Base-by-base conservation (phyloP, 1,140 invertebrate genomes). In the Diorhabda carinulata region DNA sequence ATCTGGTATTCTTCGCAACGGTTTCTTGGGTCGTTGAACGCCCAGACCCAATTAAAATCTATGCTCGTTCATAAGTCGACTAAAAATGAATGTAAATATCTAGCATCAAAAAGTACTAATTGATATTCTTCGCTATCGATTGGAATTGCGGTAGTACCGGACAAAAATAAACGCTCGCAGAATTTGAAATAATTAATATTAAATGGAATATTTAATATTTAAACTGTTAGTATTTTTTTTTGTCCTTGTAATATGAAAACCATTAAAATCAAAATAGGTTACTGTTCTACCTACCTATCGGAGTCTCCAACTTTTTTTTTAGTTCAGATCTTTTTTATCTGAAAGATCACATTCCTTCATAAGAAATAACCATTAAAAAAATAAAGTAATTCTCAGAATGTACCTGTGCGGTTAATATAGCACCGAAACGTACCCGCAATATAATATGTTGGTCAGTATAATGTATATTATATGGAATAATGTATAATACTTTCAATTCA, bases 11-110 rank as follows among this genome's bases (percentile, higher is more conserved):
- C 47, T 52, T 52, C n/a, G 9, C 5, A 62, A 62, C 61, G 61
- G 61, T 62, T 62, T 62, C 61, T 44, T 43, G 61, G 61, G 61
- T 62, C 61, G 61, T 43, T 43, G 61, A 43, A 62, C 61, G 61
- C 61, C 61, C 61, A 62, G 47, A 52, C 47, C 47, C 47, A 52
- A 52, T 52, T 43, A 43, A 62, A 62, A 43, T 62, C 61, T 43
- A 62, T 62, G n/a, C 61, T 43, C 42, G 10, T 44, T 9, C 25
- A 25, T 43, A 10, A 43, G 43, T 43, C 41, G 61, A 44, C 61
- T 44, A 62, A 62, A 62, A 10, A 41, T 41, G 61, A 43, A 43
- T 62, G 61, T 62, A 62, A 62, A 62, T 62, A 44, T 43, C n/a
- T n/a, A 43, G 61, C 43, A 43, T 43, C 44, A 8, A n/a, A 61